Conservation (phyloP, 2,888 invertebrate species). For the Caenorhabditis uteleia region DNA sequence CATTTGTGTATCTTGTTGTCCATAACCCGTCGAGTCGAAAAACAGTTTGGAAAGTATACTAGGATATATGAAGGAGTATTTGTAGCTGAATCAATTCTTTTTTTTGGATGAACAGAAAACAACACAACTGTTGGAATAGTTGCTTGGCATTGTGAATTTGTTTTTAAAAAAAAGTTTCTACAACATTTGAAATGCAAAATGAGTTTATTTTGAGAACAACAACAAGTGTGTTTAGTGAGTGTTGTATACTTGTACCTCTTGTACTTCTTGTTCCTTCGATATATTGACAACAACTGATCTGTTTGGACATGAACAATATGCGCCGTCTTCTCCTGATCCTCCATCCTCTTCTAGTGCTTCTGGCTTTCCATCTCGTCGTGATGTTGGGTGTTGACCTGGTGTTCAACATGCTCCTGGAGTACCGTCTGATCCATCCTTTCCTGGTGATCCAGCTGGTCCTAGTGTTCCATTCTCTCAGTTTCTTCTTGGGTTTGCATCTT, state of each 20-base stretch:
- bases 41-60: no score
- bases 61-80: no score
- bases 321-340: constrained; percentile 25
- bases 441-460: constrained; percentile 24
- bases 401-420: constrained; percentile 31
- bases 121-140: no score
- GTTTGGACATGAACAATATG: constrained; percentile 29
- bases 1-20: no score
- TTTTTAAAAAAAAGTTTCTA: no score
- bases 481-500: constrained; percentile 32
- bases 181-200: no score
- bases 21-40: no score
- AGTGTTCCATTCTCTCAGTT: constrained; percentile 20
- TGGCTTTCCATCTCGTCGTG: constrained; percentile 31
- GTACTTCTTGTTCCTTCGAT: constrained; percentile 3
- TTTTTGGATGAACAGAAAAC: no score
- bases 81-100: no score
- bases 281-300: constrained; percentile 29
- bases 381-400: constrained; percentile 29
- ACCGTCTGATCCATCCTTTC: constrained; percentile 26
- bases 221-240: no score
- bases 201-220: no score
- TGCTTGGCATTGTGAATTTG: no score
- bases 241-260: constrained; percentile 25
- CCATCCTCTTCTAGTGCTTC: constrained; percentile 33